These are phyloP conservation scores for Pangasius sanitwongsei DNA, from an alignment of 2,797 vertebrate species.

Conservation along the genomic window DNA sequence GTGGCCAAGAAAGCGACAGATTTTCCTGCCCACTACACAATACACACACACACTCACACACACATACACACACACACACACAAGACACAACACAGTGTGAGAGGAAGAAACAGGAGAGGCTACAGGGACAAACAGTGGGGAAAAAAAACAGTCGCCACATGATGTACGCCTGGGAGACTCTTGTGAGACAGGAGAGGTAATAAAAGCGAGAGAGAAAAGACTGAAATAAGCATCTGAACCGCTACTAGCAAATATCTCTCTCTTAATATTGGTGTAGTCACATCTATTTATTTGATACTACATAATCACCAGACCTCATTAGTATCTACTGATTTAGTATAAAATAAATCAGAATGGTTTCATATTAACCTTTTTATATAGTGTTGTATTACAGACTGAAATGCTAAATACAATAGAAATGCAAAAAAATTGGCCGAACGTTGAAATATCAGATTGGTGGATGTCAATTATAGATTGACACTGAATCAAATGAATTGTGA, in stretches of 20 bases:
- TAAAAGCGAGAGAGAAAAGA: neutral
- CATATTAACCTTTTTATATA: too few species aligned
- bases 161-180: constrained; percentile 2
- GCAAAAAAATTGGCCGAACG: neutral
- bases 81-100: neutral
- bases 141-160: neutral
- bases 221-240: neutral
- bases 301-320: neutral
- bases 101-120: neutral
- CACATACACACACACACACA: neutral
- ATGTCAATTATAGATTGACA: neutral
- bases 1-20: constrained; percentile 2
- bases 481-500: neutral
- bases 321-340: neutral
- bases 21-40: neutral
- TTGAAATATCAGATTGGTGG: neutral
- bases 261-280: neutral
- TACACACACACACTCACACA: constrained; percentile 5
- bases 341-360: neutral
- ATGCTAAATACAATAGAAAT: too few species aligned
- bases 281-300: neutral
- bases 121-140: neutral
- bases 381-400: too few species aligned
- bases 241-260: neutral
- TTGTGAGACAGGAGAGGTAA: neutral